Evolutionary conservation across 2,113 vertebrate genomes (phyloP).

Genomic region (Barbus barbus): DNA sequence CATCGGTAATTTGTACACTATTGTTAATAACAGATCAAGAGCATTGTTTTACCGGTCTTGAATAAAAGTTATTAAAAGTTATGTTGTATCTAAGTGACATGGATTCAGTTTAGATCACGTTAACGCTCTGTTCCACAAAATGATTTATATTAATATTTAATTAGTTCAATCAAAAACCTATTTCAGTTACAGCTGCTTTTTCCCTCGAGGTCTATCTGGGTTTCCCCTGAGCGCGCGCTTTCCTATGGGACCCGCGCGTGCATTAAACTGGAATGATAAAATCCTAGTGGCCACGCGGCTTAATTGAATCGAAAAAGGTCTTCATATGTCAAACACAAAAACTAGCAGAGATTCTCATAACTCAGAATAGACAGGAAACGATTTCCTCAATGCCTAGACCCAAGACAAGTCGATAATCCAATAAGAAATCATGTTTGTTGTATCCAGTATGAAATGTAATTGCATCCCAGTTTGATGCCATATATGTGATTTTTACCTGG

Average conservation of each 20-base stretch:
- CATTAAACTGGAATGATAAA: background rate
- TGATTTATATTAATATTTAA: slow-evolving; percentile 1
- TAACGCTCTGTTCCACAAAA: background rate
- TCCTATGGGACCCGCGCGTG: background rate
- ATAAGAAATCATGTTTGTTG: background rate
- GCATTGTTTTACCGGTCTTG: background rate
- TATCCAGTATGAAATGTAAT: background rate
- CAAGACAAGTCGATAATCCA: background rate
- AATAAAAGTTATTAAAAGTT: background rate
- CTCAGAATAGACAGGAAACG: background rate
- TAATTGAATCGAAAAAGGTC: too few relatives aligned
- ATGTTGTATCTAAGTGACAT: background rate
- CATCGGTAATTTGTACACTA: background rate
- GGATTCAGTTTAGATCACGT: background rate
- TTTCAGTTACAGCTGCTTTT: background rate
- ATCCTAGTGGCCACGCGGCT: background rate
- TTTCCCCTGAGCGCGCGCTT: background rate
- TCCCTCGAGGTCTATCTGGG: too few relatives aligned
- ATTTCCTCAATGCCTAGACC: background rate
- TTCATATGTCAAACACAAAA: background rate
- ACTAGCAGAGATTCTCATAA: background rate
- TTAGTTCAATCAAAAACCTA: background rate
- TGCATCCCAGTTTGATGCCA: background rate
- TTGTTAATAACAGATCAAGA: background rate
- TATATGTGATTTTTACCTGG: background rate